A percentile compares a stretch with the other conserved stretches of the same genome.
Evolutionary conservation across 2,797 vertebrate genomes (phyloP).

Genomic region (Vireo griseus): DNA sequence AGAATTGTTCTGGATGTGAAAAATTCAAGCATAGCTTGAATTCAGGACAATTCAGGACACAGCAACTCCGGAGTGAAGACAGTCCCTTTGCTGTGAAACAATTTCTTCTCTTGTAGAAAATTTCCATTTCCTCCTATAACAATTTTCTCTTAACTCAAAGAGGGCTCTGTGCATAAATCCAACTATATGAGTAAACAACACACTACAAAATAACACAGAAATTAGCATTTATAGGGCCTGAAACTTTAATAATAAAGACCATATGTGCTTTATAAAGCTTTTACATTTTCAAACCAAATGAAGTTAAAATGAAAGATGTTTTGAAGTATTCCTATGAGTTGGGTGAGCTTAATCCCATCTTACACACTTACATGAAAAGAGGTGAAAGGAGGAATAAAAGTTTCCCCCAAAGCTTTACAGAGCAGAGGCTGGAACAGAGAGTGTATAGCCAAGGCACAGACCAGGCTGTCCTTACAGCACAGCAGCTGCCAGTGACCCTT

Average conservation of each 20-base stretch:
- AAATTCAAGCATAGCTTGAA: neutral
- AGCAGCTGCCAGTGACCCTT: no score
- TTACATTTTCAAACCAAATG: neutral
- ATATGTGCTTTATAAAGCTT: neutral
- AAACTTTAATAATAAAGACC: neutral
- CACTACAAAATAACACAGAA: neutral
- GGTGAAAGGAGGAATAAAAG: neutral
- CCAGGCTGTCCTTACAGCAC: neutral
- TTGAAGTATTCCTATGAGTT: neutral
- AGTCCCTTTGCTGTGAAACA: neutral
- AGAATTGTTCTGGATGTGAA: slow-evolving; percentile 11
- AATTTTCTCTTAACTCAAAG: neutral
- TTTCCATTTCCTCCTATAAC: neutral
- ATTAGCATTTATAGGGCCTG: neutral
- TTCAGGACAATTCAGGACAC: slow-evolving; percentile 8
- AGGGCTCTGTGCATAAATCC: neutral
- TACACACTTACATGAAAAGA: neutral
- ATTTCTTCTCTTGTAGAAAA: neutral
- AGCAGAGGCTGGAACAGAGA: neutral
- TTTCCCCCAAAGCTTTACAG: neutral
- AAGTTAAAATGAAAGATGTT: neutral
- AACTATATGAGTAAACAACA: neutral
- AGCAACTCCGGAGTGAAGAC: neutral
- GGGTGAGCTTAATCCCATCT: neutral
- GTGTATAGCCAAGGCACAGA: neutral